These are phyloP conservation scores for Hoplodrina ambigua DNA, from an alignment of 2,888 invertebrate genomes.

Conservation along the genomic window DNA sequence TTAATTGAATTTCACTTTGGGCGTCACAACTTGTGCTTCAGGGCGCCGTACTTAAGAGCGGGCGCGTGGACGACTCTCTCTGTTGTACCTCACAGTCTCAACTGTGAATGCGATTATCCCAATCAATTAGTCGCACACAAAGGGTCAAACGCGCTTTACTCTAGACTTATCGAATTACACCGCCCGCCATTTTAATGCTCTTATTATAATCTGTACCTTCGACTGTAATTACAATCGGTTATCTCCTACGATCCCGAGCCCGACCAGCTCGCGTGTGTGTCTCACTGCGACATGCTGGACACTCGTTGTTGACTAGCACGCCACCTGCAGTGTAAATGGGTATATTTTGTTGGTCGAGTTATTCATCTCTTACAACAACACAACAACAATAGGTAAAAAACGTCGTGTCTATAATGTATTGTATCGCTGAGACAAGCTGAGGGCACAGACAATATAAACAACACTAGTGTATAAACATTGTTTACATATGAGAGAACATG, in stretches of 20 bases:
- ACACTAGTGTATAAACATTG: slow-evolving; percentile 7
- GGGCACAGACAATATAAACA: no score
- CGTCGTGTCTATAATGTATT: slow-evolving; percentile 9
- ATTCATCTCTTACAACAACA: neutral
- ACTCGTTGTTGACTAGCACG: no score
- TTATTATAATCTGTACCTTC: slow-evolving; percentile 20
- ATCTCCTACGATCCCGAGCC: neutral
- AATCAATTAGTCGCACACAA: slow-evolving; percentile 52
- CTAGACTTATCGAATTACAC: slow-evolving; percentile 31
- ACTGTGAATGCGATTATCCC: slow-evolving; percentile 44
- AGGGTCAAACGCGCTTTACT: slow-evolving; percentile 44
- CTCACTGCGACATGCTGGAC: no score
- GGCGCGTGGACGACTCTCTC: neutral
- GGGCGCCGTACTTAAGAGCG: neutral
- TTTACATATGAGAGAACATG: slow-evolving; percentile 2
- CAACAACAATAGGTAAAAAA: neutral
- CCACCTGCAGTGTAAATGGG: neutral
- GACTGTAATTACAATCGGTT: slow-evolving; percentile 10
- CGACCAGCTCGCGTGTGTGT: neutral
- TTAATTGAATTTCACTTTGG: slow-evolving; percentile 35
- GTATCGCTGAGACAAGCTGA: neutral
- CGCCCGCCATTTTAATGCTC: neutral
- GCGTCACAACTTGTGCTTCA: slow-evolving; percentile 11
- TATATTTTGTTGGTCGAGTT: neutral
- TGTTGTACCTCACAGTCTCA: neutral